Percentiles rank a stretch among this genome's conserved stretches.
These are phyloP conservation scores for Osedax frankpressi DNA, from an alignment of 2,888 invertebrate genomes.

Conservation along the genomic window DNA sequence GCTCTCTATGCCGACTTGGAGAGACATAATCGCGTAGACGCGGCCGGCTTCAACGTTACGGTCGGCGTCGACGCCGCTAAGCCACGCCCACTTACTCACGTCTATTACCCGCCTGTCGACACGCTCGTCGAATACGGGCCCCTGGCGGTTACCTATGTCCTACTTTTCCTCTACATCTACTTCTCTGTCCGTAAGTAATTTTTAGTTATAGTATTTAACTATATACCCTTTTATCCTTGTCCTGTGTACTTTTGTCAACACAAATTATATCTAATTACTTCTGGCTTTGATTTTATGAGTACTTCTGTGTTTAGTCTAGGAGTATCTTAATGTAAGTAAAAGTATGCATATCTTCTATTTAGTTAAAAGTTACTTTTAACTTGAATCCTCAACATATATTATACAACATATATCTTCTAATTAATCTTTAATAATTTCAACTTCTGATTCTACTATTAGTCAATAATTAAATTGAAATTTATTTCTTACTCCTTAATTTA, in stretches of 20 bases:
- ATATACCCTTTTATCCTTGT: not conserved
- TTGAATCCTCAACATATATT: no score
- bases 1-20: constrained; percentile 52
- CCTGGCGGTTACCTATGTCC: constrained; percentile 66
- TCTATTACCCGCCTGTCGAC: constrained; percentile 67
- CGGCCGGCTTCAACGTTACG: constrained; percentile 31
- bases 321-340: not conserved
- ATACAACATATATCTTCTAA: no score
- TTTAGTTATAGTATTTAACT: no score
- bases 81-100: constrained; percentile 50
- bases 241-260: not conserved
- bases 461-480: no score
- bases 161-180: constrained; percentile 80
- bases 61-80: constrained; percentile 26
- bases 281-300: not conserved
- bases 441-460: no score
- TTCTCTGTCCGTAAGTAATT: constrained; percentile 68
- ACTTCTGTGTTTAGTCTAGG: not conserved
- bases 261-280: not conserved
- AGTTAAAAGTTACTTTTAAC: no score
- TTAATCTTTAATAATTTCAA: no score
- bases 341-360: no score
- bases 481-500: no score
- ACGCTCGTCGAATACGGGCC: constrained; percentile 54
- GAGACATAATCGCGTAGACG: not conserved